phyloP scores from a whole-genome alignment of 2,797 vertebrate species.

The Brachymystax lenok region DNA sequence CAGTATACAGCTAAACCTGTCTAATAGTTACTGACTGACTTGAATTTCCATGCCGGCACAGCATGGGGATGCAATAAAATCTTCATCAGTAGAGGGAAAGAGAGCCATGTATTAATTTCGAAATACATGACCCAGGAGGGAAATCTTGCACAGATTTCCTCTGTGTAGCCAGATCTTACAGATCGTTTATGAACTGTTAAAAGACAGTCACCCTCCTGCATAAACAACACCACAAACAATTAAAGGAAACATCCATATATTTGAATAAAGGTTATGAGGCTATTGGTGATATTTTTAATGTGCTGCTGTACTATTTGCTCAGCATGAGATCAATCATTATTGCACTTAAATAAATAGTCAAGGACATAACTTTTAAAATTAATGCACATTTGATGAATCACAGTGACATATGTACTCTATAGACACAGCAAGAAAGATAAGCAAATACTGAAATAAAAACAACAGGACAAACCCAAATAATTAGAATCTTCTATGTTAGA shows the following conservation, averaged over 20 bases:
- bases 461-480: background rate
- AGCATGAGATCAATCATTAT: constrained; percentile 57
- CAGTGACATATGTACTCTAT: constrained; percentile 42
- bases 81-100: constrained; percentile 28
- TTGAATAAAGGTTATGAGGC: constrained; percentile 2
- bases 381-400: constrained; percentile 46
- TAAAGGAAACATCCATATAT: constrained; percentile 9
- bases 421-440: background rate
- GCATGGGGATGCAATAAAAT: constrained; percentile 21
- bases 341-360: constrained; percentile 65
- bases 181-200: constrained; percentile 7
- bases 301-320: constrained; percentile 50
- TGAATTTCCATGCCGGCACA: constrained; percentile 44
- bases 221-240: constrained; percentile 32
- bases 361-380: constrained; percentile 39
- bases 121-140: background rate
- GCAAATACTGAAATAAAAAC: background rate
- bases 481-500: background rate
- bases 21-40: constrained; percentile 30
- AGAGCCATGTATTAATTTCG: background rate
- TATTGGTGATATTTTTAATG: constrained; percentile 37
- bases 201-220: constrained; percentile 18
- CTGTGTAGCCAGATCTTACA: constrained; percentile 23
- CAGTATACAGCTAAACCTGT: too few species aligned
- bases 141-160: constrained; percentile 9